A percentile compares a stretch with the other conserved stretches of the same genome.
These are phyloP conservation scores for Melinaea menophilus DNA, from an alignment of 2,888 invertebrate species.

Conservation along the genomic window DNA sequence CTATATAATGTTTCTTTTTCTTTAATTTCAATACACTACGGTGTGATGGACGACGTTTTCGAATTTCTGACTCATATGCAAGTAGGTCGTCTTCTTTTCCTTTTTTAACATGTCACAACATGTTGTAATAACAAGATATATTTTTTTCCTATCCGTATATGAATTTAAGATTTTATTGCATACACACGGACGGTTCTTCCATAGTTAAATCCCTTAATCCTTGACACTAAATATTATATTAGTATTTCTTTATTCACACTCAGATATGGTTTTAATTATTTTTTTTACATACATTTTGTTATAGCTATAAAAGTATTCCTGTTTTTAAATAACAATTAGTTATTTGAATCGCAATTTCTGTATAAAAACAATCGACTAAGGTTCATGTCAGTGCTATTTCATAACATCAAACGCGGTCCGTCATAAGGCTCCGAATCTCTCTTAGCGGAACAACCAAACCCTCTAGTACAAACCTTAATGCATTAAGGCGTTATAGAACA, in stretches of 20 bases:
- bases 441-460: slow-evolving; percentile 53
- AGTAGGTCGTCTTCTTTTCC: slow-evolving; percentile 51
- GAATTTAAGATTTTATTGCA: background rate
- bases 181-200: no score
- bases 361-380: slow-evolving; percentile 48
- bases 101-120: slow-evolving; percentile 29
- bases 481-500: slow-evolving; percentile 30
- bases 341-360: slow-evolving; percentile 27
- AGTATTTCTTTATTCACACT: no score
- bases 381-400: slow-evolving; percentile 68
- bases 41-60: slow-evolving; percentile 45
- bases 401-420: slow-evolving; percentile 61
- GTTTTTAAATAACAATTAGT: no score
- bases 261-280: no score
- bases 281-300: no score
- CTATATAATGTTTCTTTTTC: no score
- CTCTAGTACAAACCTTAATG: slow-evolving; percentile 34
- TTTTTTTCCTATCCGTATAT: background rate
- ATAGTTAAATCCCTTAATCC: no score
- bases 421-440: slow-evolving; percentile 74
- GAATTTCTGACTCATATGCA: slow-evolving; percentile 59
- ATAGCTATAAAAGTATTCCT: no score
- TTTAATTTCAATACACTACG: slow-evolving; percentile 24
- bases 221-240: no score
- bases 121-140: slow-evolving; percentile 13